A percentile compares a stretch with the other conserved stretches of the same genome.
phyloP scores from a whole-genome alignment of 2,113 vertebrate genomes.

The Boulengeromyrus knoepffleri region DNA sequence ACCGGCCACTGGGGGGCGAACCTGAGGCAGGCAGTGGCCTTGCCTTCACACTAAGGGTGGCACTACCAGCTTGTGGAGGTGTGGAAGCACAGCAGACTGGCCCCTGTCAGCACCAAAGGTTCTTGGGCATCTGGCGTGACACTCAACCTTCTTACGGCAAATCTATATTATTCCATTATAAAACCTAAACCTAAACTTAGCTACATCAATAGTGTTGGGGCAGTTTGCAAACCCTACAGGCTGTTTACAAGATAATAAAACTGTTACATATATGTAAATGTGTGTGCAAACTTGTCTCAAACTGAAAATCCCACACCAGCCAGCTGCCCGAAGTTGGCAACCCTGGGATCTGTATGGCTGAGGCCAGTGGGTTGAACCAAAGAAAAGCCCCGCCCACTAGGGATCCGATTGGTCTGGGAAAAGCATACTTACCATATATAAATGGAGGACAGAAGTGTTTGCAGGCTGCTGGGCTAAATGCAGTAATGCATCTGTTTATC shows the following conservation, averaged over 20 bases:
- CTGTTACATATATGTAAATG: too few relatives aligned
- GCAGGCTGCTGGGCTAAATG: neutral
- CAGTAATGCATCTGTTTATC: neutral
- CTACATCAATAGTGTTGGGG: too few relatives aligned
- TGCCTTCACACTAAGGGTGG: neutral
- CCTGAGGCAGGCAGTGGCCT: neutral
- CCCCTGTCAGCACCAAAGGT: neutral
- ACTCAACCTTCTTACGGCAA: too few relatives aligned
- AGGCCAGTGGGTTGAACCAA: neutral
- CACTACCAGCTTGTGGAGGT: neutral
- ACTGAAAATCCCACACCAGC: too few relatives aligned
- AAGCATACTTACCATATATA: neutral
- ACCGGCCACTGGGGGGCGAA: neutral
- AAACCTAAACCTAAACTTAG: too few relatives aligned
- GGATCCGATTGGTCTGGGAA: neutral
- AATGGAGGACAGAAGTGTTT: neutral
- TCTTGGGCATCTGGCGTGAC: too few relatives aligned
- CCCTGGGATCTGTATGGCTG: neutral
- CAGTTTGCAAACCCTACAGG: too few relatives aligned
- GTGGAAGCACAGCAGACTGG: neutral
- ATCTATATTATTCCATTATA: too few relatives aligned
- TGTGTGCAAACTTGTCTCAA: too few relatives aligned
- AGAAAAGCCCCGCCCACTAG: neutral
- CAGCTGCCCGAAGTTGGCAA: too few relatives aligned
- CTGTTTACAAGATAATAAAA: too few relatives aligned